Base-by-base conservation (phyloP, 2,797 vertebrate genomes). In the Dipus sagitta region DNA sequence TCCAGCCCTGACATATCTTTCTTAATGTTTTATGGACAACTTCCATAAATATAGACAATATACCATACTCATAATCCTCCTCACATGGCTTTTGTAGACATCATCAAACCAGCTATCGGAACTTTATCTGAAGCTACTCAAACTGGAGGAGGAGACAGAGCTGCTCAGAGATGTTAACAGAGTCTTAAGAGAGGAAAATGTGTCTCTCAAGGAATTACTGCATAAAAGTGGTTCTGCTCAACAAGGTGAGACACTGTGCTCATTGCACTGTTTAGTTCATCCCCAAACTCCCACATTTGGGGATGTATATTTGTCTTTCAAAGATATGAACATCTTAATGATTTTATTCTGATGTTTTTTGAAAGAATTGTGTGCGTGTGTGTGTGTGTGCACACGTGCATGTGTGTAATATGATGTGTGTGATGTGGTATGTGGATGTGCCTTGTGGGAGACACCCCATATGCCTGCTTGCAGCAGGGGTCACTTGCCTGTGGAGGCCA, bases 151-250 rank as follows among this genome's bases (percentile, higher is more conserved):
- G 96, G 98, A 99, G 89, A 93, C 98, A 54, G 98, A 99, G 74
- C 97, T 98, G 83, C 98, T 99, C 79, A 98, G 98, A 93, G 98
- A 97, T 47, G 79, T 97, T 6, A 99, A 99, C n/a, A 96, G 98
- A 83, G 97, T 97, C 17, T 97, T 99, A 75, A 98, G 96, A 93
- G 98, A 98, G 87, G 99, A 99, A 96, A 99, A 99, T 34, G 76
- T 97, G 4, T 86, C 94, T 94, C 98, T 99, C 94, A 99, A 98
- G 97, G 98, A 98, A 67, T 98, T 99, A 58, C 97, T 99, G 42
- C 97, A 84, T 88, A 94, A 97, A 87, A 90, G 0, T n/a, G 74
- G 92, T 34, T 87, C 89, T 24, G 70, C 68, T 84, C 93, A 96
- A 89, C 96, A 89, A 21, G 98, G 99, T 99, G 93, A 96, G 96